A percentile compares a stretch with the other conserved stretches of the same genome.
These are phyloP conservation scores for Crambe crambe DNA, from an alignment of 37 sponge, comb jelly and placozoan genomes.

Conservation along the genomic window DNA sequence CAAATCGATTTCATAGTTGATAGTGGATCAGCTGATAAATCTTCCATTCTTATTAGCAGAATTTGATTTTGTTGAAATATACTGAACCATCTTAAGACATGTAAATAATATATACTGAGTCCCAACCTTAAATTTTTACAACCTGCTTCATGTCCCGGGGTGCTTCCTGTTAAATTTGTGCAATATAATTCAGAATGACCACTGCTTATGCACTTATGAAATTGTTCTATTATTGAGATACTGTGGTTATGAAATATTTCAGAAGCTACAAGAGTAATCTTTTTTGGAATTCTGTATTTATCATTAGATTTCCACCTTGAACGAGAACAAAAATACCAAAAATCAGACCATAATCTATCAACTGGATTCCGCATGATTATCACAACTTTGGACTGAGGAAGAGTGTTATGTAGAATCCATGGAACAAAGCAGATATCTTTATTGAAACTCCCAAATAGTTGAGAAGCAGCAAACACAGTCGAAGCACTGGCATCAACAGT, in stretches of 20 bases:
- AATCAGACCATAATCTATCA: conserved; percentile 58
- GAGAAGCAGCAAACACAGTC: conserved; percentile 18
- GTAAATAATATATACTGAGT: conserved; percentile 35
- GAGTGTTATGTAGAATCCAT: conserved; percentile 4
- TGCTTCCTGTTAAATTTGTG: background rate
- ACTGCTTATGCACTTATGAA: conserved; percentile 1
- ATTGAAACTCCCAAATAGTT: background rate
- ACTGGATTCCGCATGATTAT: conserved; percentile 55
- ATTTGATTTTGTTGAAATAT: conserved; percentile 19
- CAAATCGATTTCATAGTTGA: conserved; percentile 7
- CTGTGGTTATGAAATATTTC: conserved; percentile 38
- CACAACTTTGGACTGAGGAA: conserved; percentile 53
- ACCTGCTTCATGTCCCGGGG: background rate
- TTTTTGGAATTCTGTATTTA: background rate
- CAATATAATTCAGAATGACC: conserved; percentile 24
- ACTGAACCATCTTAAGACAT: conserved; percentile 35
- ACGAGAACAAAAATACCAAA: conserved; percentile 41
- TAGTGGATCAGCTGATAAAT: conserved; percentile 2
- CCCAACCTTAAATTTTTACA: conserved; percentile 22
- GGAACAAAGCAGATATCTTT: conserved; percentile 30
- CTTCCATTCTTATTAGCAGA: conserved; percentile 18
- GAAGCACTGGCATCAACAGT: conserved; percentile 45
- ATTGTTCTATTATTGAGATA: background rate
- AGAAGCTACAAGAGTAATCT: background rate
- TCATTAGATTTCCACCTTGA: conserved; percentile 2